Conservation (phyloP, 2,888 invertebrate species). For the Herminia tarsipennalis region DNA sequence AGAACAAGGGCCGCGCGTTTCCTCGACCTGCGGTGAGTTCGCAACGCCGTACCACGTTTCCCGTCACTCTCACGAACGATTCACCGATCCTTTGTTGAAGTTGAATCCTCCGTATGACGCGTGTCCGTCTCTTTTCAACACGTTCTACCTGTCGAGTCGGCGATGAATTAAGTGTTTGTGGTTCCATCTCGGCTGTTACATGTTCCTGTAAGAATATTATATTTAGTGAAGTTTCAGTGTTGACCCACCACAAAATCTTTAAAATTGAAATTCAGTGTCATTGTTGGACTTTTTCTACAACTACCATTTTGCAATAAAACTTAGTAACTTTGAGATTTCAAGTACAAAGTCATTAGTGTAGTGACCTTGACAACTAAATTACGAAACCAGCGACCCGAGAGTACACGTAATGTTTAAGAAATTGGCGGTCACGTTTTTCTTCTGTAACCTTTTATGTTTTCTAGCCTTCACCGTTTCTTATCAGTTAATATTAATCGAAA, state of each 20-base stretch:
- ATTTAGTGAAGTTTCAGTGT: slow-evolving; percentile 14
- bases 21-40: slow-evolving; percentile 85
- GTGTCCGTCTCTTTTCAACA: slow-evolving; percentile 78
- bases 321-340: slow-evolving; percentile 61
- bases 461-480: slow-evolving; percentile 40
- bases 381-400: slow-evolving; percentile 68
- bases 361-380: slow-evolving; percentile 76
- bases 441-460: slow-evolving; percentile 46
- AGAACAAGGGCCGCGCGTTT: slow-evolving; percentile 82
- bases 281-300: slow-evolving; percentile 38
- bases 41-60: slow-evolving; percentile 67
- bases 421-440: slow-evolving; percentile 73
- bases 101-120: slow-evolving; percentile 77
- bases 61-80: slow-evolving; percentile 61
- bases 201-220: slow-evolving; percentile 23
- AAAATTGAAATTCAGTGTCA: slow-evolving; percentile 15
- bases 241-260: slow-evolving; percentile 3
- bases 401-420: slow-evolving; percentile 69
- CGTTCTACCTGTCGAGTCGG: slow-evolving; percentile 62
- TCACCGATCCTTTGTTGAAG: slow-evolving; percentile 76
- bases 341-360: slow-evolving; percentile 72
- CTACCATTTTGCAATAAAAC: slow-evolving; percentile 38
- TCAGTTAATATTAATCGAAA: slow-evolving; percentile 30
- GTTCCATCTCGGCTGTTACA: slow-evolving; percentile 32
- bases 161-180: slow-evolving; percentile 63